A percentile compares a stretch with the other conserved stretches of the same genome.
These are phyloP conservation scores for Oreochromis grahami DNA, from an alignment of 2,797 vertebrate species.

Conservation along the genomic window DNA sequence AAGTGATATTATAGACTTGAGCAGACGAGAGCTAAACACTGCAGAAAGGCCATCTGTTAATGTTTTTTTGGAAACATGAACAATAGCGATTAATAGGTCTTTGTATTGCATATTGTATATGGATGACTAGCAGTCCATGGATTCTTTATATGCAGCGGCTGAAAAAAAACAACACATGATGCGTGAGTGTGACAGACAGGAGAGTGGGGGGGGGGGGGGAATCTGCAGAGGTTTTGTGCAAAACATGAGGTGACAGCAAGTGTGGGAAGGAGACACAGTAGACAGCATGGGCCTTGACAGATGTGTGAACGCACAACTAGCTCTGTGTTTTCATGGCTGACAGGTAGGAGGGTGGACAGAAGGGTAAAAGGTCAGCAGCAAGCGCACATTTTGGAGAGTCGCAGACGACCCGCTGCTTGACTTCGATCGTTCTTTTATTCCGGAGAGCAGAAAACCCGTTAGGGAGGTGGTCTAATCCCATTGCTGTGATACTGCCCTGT, in stretches of 20 bases:
- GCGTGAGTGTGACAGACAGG: conserved; percentile 17
- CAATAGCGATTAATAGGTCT: conserved; percentile 14
- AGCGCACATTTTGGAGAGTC: background rate
- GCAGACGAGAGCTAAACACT: conserved; percentile 14
- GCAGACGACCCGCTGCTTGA: background rate
- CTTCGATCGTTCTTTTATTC: conserved; percentile 64
- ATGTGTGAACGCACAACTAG: background rate
- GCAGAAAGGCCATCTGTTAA: conserved; percentile 62
- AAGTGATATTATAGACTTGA: conserved; percentile 58
- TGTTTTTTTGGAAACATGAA: conserved; percentile 32
- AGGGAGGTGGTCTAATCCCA: conserved; percentile 69
- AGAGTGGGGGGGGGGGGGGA: background rate
- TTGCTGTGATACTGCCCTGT: conserved; percentile 51
- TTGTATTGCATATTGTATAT: background rate
- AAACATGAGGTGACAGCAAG: conserved; percentile 27
- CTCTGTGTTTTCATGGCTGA: background rate
- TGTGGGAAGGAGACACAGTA: conserved; percentile 1
- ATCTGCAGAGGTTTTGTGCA: background rate
- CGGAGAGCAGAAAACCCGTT: conserved; percentile 61
- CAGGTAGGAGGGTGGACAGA: background rate
- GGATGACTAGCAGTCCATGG: conserved; percentile 8
- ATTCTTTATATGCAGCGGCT: background rate
- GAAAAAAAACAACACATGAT: background rate
- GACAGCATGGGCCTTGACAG: conserved; percentile 2
- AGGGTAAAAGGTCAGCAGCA: conserved; percentile 6